Percentiles rank a stretch among this genome's conserved stretches.
Evolutionary conservation across 35 echinoderm and acorn worm species (phyloP).

Genomic region (Diadema setosum): DNA sequence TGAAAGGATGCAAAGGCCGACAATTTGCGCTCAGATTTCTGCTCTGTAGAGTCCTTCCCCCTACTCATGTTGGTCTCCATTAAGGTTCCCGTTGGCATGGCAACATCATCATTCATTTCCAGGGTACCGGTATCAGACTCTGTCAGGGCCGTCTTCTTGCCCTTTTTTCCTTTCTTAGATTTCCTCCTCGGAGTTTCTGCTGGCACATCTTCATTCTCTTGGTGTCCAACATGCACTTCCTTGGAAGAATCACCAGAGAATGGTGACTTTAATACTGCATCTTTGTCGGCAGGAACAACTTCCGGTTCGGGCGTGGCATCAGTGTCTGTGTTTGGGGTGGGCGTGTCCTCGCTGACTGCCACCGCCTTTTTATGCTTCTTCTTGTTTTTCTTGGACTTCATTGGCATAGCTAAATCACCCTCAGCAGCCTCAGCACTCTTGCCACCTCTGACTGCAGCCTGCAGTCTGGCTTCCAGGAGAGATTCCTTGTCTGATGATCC

Average conservation of each 20-base stretch:
- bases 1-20: conserved; percentile 69
- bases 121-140: neutral
- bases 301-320: neutral
- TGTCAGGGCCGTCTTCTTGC: neutral
- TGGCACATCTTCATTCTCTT: neutral
- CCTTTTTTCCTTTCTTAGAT: neutral
- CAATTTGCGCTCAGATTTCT: too few relatives aligned
- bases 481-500: too few relatives aligned
- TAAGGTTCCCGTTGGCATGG: neutral
- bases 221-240: neutral
- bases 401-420: too few relatives aligned
- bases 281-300: neutral
- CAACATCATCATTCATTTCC: neutral
- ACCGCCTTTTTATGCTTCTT: too few relatives aligned
- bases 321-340: too few relatives aligned
- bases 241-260: neutral
- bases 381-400: too few relatives aligned
- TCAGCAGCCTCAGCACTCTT: too few relatives aligned
- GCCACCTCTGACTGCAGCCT: too few relatives aligned
- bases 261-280: neutral
- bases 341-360: too few relatives aligned
- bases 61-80: neutral
- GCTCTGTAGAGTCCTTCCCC: neutral
- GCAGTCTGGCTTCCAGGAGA: too few relatives aligned
- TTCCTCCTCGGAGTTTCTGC: neutral